Base-by-base conservation (phyloP, 2,888 invertebrate species). In the Venustoraphidia nigricollis region DNA sequence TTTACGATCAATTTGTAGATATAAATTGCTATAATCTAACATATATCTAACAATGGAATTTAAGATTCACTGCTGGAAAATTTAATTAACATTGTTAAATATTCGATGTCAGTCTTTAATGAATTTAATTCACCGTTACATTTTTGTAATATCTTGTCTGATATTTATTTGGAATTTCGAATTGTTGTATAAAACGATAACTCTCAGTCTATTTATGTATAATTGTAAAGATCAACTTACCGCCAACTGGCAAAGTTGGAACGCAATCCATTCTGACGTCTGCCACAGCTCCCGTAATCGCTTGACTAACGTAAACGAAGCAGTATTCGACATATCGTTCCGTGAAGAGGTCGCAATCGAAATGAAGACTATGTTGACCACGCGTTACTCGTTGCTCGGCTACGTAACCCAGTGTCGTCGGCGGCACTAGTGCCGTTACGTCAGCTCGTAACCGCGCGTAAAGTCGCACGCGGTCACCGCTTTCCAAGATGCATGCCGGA, bases 221-320 rank as follows among this genome's bases (percentile, higher is more conserved):
- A 17, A 17, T 4, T 17, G 27, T 27, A 27, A 27, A 27, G 27
- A 27, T 27, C 27, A 35, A 61, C 68, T 62, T 65, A 89, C 90
- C 88, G 65, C 81, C 76, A 9, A 88, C 74, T 0, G 88, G 86
- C 53, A 86, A 68, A 0, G 89, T 89, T 0, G 90, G 89, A 34
- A 90, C 76, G 59, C 90, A 90, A 63, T 87, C 85, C 75, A 83
- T 82, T 53, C 86, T 71, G 10, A 89, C 87, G 61, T 89, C 86
- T 3, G 86, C 81, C 50, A 89, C 88, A 0, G 89, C 89, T 0
- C 87, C 87, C 0, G 83, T 86, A 54, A 86, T 81, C 0, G 88
- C 86, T 60, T 88, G 83, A 38, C 85, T 89, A 36, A 89, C 87
- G 65, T 90, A 90, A 48, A 86, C 83, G 68, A 90, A 90, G 67